Evolutionary conservation across 30 jellyfish, hydroid and myxozoan genomes (phyloP).

Genomic region (Catostylus mosaicus): DNA sequence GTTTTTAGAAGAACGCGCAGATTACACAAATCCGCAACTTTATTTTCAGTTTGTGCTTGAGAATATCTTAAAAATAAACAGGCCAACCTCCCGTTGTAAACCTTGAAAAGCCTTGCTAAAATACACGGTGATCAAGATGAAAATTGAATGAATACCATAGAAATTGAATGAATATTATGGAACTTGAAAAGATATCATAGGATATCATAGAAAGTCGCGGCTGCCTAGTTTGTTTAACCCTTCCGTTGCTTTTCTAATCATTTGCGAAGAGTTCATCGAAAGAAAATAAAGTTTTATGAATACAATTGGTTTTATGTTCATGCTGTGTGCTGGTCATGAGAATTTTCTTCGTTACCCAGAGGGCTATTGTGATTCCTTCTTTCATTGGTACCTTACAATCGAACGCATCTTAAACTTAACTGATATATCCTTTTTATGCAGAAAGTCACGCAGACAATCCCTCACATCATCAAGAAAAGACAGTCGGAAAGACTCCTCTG

Average conservation of each 20-base stretch:
- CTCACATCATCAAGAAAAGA: not conserved
- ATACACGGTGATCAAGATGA: not conserved
- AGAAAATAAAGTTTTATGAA: not conserved
- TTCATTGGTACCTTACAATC: not conserved
- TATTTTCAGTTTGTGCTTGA: not conserved
- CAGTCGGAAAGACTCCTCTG: conserved; percentile 7
- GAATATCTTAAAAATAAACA: not conserved
- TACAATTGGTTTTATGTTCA: not conserved
- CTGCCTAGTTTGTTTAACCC: not conserved
- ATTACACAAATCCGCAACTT: not conserved
- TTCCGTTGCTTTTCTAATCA: conserved; percentile 9
- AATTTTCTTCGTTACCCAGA: not conserved
- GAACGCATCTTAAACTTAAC: not conserved
- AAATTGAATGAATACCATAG: conserved; percentile 1
- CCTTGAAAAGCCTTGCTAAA: not conserved
- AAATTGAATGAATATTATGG: not conserved
- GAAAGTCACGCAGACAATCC: not conserved
- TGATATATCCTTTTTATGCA: not conserved
- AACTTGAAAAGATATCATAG: too few species aligned
- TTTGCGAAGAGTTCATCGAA: not conserved
- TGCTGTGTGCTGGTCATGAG: not conserved
- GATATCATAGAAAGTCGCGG: not conserved
- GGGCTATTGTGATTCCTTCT: not conserved
- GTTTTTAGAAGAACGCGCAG: not conserved
- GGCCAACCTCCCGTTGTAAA: conserved; percentile 17